These are phyloP conservation scores for Nomia melanderi DNA, from an alignment of 1,140 invertebrate species.

Conservation along the genomic window DNA sequence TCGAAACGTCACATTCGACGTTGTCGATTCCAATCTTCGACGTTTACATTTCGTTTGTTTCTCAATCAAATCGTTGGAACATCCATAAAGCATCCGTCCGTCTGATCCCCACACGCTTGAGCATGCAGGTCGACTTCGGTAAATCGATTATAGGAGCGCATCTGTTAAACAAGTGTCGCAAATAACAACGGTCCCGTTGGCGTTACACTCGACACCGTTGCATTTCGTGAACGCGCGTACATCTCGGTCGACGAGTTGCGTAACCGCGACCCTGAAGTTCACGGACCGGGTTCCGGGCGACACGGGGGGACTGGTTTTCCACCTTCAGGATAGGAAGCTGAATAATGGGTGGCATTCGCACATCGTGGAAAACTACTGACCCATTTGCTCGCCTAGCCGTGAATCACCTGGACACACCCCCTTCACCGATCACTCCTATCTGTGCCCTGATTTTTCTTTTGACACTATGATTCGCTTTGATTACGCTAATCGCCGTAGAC, in stretches of 20 bases:
- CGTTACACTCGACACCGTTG: neutral
- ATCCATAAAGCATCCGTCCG: no score
- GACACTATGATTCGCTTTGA: no score
- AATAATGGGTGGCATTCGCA: constrained; percentile 25
- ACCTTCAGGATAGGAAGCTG: constrained; percentile 11
- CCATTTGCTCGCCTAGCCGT: constrained; percentile 31
- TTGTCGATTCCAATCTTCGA: neutral
- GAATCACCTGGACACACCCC: neutral
- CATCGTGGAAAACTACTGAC: constrained; percentile 18
- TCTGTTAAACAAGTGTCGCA: neutral
- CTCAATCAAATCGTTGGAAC: neutral
- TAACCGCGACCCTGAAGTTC: constrained; percentile 45
- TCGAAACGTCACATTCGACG: neutral
- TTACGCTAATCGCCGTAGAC: neutral
- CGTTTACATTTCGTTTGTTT: neutral
- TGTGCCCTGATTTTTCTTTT: neutral
- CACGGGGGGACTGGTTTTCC: constrained; percentile 20
- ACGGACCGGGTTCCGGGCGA: neutral
- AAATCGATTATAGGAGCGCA: neutral
- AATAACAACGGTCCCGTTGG: neutral
- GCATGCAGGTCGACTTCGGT: neutral
- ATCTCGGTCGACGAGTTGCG: neutral
- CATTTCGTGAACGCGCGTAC: neutral
- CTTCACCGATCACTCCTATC: neutral
- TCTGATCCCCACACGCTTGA: no score